A percentile compares a stretch with the other conserved stretches of the same genome.
phyloP scores from a whole-genome alignment of 2,888 invertebrate genomes.

The Brenthis ino region DNA sequence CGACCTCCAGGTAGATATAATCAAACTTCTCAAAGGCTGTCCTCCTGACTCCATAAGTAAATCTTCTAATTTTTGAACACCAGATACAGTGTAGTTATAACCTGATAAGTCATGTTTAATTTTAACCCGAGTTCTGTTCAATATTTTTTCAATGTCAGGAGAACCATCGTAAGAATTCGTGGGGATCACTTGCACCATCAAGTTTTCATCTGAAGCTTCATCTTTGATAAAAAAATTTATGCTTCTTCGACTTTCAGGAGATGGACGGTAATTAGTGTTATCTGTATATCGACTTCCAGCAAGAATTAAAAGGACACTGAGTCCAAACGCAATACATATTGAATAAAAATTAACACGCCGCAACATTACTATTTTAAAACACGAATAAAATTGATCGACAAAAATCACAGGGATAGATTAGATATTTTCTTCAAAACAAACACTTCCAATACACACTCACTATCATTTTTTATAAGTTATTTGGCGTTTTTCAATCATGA shows the following conservation, averaged over 20 bases:
- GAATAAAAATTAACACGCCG: conserved; percentile 78
- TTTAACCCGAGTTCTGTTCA: conserved; percentile 65
- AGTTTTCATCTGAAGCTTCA: conserved; percentile 72
- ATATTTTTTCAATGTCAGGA: conserved; percentile 64
- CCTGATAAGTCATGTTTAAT: conserved; percentile 66
- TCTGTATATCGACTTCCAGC: conserved; percentile 82
- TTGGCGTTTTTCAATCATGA: conserved; percentile 67
- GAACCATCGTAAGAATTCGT: conserved; percentile 67
- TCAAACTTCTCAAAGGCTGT: conserved; percentile 87
- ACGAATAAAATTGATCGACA: conserved; percentile 49
- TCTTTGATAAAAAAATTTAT: conserved; percentile 84
- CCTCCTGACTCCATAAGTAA: conserved; percentile 87
- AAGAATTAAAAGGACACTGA: conserved; percentile 78
- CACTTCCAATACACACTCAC: conserved; percentile 63
- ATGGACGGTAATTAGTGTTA: conserved; percentile 76
- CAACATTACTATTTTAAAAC: conserved; percentile 72
- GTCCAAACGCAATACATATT: conserved; percentile 78
- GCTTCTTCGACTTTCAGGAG: conserved; percentile 68
- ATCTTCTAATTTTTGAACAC: conserved; percentile 83
- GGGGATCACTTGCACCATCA: conserved; percentile 55
- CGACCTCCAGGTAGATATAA: conserved; percentile 94
- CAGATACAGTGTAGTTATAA: conserved; percentile 66
- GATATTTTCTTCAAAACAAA: conserved; percentile 44
- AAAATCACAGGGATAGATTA: conserved; percentile 38
- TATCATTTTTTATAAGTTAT: conserved; percentile 67